These are phyloP conservation scores for Callocephalon fimbriatum DNA, from an alignment of 2,113 vertebrate genomes.

Conservation along the genomic window DNA sequence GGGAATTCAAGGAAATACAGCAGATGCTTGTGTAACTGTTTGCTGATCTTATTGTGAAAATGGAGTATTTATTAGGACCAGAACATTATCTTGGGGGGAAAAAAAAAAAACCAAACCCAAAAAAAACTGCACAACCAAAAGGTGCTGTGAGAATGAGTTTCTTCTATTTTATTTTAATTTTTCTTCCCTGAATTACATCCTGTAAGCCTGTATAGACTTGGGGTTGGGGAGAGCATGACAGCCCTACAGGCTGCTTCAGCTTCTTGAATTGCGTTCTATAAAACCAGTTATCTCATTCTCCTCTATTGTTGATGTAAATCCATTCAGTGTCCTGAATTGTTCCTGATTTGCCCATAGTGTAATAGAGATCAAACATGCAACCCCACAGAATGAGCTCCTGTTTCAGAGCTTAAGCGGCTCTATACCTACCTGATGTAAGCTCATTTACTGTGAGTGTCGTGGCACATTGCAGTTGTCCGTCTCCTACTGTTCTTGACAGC, in stretches of 20 bases:
- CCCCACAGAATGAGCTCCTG: not conserved
- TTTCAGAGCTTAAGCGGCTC: not conserved
- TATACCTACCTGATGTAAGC: not conserved
- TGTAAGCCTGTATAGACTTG: accelerated
- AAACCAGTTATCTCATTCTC: not conserved
- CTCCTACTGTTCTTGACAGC: not conserved
- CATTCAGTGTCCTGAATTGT: not conserved
- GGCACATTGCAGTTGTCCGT: not conserved
- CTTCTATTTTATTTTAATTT: not conserved
- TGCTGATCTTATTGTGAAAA: not conserved
- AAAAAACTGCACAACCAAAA: not conserved
- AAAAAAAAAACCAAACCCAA: too few relatives aligned
- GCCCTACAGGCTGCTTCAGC: not conserved
- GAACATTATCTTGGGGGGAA: not conserved
- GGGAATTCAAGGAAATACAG: not conserved
- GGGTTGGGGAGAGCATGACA: accelerated
- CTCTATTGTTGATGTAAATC: not conserved
- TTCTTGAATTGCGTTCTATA: not conserved
- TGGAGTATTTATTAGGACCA: not conserved
- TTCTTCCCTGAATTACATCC: not conserved
- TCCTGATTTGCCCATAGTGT: not conserved
- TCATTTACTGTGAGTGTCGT: not conserved
- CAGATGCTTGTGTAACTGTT: not conserved
- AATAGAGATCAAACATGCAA: not conserved
- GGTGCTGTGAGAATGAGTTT: not conserved